Evolutionary conservation across 2,797 vertebrate genomes (phyloP).

Genomic region (Dipus sagitta): DNA sequence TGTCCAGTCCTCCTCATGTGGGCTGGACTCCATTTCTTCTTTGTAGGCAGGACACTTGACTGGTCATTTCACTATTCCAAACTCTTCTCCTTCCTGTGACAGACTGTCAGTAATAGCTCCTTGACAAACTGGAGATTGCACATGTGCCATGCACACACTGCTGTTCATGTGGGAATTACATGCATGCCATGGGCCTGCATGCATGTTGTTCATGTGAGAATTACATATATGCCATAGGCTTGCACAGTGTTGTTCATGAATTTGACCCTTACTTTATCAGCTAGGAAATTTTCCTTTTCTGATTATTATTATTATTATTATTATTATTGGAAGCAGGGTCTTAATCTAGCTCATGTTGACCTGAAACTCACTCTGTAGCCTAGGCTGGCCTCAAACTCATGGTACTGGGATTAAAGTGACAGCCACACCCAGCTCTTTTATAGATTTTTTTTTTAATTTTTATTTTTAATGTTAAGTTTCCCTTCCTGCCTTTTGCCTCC

Average conservation of each 20-base stretch:
- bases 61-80: background rate
- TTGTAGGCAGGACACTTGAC: background rate
- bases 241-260: background rate
- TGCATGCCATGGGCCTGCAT: background rate
- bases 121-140: background rate
- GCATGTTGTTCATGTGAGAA: background rate
- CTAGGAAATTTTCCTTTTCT: slow-evolving; percentile 14
- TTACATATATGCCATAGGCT: no score
- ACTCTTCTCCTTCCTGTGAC: background rate
- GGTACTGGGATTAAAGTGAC: no score
- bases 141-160: background rate
- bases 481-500: no score
- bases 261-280: background rate
- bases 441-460: no score
- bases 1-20: background rate
- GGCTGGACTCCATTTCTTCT: background rate
- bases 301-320: background rate
- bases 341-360: no score
- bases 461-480: no score
- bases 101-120: background rate
- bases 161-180: no score
- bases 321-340: background rate
- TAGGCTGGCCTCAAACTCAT: background rate
- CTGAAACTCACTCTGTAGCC: no score
- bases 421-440: no score